phyloP scores from a whole-genome alignment of 2,888 invertebrate genomes.

The Pyrgus malvae region DNA sequence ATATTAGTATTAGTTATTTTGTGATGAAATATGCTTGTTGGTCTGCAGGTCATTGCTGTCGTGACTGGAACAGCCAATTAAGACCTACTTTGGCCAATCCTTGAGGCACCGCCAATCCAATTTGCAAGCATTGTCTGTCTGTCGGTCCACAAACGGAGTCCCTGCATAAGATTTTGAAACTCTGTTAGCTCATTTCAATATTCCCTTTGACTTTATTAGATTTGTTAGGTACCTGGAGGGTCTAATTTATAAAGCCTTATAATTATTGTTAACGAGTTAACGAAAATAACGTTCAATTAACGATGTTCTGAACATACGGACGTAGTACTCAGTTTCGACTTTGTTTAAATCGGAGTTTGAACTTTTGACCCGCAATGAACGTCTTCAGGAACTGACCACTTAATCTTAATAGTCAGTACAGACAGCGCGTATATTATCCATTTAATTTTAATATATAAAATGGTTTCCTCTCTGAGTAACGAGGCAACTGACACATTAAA shows the following conservation, averaged over 20 bases:
- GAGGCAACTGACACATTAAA: background rate
- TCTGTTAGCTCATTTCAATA: slow-evolving; percentile 5
- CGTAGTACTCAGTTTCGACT: background rate
- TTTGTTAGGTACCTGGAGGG: background rate
- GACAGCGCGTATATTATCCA: background rate
- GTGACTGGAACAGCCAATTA: slow-evolving; percentile 64
- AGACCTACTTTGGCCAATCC: slow-evolving; percentile 51
- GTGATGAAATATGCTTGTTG: slow-evolving; percentile 19
- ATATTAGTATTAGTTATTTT: slow-evolving; percentile 10
- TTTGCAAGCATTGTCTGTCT: slow-evolving; percentile 70
- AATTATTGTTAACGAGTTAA: too few species aligned
- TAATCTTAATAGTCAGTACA: background rate
- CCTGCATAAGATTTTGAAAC: slow-evolving; percentile 22
- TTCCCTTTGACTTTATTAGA: slow-evolving; percentile 15
- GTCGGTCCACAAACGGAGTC: slow-evolving; percentile 35
- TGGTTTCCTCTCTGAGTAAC: background rate
- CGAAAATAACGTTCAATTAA: too few species aligned
- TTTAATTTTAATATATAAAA: background rate
- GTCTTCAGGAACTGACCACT: background rate
- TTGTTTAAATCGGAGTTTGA: background rate
- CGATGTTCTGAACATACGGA: background rate
- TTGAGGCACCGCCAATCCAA: slow-evolving; percentile 65
- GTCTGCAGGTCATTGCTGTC: slow-evolving; percentile 37
- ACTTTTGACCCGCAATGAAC: background rate
- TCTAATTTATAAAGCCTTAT: too few species aligned